Evolutionary conservation across 2,888 invertebrate species (phyloP), one percentile per base, ranked within the genome.

Genomic region (Diadromus collaris): DNA sequence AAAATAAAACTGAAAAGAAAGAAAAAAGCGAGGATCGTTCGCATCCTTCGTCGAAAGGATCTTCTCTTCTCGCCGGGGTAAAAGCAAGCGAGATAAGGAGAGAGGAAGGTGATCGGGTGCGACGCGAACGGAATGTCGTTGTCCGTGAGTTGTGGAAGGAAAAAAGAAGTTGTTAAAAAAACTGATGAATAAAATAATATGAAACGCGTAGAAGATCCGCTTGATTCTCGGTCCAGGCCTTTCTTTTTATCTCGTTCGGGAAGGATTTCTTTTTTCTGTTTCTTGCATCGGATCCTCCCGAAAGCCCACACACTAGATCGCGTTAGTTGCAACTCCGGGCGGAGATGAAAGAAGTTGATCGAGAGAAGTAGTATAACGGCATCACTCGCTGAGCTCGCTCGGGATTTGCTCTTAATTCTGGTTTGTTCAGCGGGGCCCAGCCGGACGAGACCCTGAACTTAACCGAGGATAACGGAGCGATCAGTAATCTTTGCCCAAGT

Each of bases 91-190:
- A 70, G 32, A n/a, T 60, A 41, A 5, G 19, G 21, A 61, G 41
- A 69, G 38, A 13, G 32, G 54, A 75, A 77, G 64, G 65, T 32
- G 32, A 63, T 71, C 46, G 61, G 65, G 68, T 27, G 76, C 74
- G 80, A 67, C 54, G 69, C 58, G 76, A 79, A 70, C 68, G 85
- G 86, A 86, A 86, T 86, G 86, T 81, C 82, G 86, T 86, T 78
- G 86, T 78, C 86, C 86, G 76, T 86, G 86, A 86, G 61, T 71
- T 24, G 67, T 63, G 34, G 38, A 63, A n/a, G 68, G 60, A 70
- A 70, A 70, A 32, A 44, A 48, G 51, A 67, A 65, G 7, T 67
- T 60, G 58, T 61, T 58, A 34, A 72, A 60, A 74, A 46, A 38
- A 2, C 9, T 21, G 19, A 48, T 58, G 29, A 54, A 58, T 41